Evolutionary conservation across 1,140 invertebrate genomes (phyloP).

Genomic region (Drosophila ironensis): DNA sequence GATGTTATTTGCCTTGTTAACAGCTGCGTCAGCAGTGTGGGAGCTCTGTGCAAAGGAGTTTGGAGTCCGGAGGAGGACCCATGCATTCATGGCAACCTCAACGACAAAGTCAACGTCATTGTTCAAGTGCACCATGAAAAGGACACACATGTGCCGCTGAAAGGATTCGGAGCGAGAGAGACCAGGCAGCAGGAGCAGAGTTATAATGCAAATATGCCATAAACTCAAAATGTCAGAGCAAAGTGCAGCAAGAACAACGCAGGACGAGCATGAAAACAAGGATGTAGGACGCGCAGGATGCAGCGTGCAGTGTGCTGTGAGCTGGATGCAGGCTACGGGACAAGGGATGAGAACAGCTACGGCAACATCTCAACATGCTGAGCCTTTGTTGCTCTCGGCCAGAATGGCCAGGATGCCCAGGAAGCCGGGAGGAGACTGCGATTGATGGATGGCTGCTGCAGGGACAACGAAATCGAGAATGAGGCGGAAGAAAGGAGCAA

Average conservation of each 20-base stretch:
- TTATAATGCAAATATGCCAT: slow-evolving; percentile 77
- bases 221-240: slow-evolving; percentile 75
- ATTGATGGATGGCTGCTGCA: slow-evolving; percentile 60
- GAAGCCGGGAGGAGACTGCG: slow-evolving; percentile 32
- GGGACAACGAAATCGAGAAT: slow-evolving; percentile 2
- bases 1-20: slow-evolving; percentile 66
- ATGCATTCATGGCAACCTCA: slow-evolving; percentile 52
- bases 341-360: slow-evolving; percentile 31
- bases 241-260: slow-evolving; percentile 54
- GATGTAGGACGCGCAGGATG: background rate
- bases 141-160: slow-evolving; percentile 19
- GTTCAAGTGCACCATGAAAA: slow-evolving; percentile 52
- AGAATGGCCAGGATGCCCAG: slow-evolving; percentile 27
- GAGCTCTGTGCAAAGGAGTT: background rate
- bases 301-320: too few relatives aligned
- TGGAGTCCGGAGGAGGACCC: slow-evolving; percentile 4
- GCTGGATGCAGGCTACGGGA: too few relatives aligned
- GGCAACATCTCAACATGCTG: slow-evolving; percentile 67
- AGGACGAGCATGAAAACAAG: slow-evolving; percentile 16
- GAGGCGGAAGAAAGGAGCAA: slow-evolving; percentile 15
- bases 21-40: slow-evolving; percentile 58
- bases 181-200: slow-evolving; percentile 40
- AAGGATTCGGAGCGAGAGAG: slow-evolving; percentile 7
- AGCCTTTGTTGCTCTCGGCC: slow-evolving; percentile 33
- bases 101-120: slow-evolving; percentile 63